Evolutionary conservation across 2,888 invertebrate genomes (phyloP), one percentile per base, ranked within the genome.

Genomic region (Drosophila quinaria): DNA sequence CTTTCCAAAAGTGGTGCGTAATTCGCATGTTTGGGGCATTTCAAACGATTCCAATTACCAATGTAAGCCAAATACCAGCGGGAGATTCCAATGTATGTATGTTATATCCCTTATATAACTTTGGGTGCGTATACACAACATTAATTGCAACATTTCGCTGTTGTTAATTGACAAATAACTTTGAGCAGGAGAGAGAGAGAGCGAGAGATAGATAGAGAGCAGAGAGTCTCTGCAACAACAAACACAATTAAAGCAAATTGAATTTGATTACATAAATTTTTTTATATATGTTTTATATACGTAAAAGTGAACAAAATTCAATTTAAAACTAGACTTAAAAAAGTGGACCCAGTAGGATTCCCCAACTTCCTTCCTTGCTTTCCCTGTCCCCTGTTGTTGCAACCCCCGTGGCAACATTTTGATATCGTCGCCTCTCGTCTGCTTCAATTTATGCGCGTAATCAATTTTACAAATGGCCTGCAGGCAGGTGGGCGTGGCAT

Each of bases 401-500:
- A 75, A 59, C 69, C 64, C 70, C 66, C 74, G 79, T 63, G 79
- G 79, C 76, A 78, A 66, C 65, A 74, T 77, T 77, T 77, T 70
- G 74, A 74, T 77, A 78, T 58, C 74, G 79, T 54, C 70, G 66
- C 62, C 4, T 22, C 22, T 72, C 77, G 90, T 84, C 90, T 81
- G 84, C 88, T 80, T 84, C 89, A 89, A 89, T 89, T 89, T 90
- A 89, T 89, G 90, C 89, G 81, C 90, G 84, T 90, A 90, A 89
- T 89, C 89, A 90, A 87, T 90, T 89, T 89, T 88, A 86, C 84
- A 89, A 89, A 89, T 85, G 81, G 86, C 90, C 86, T 78, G 74
- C 84, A 83, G 82, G 71, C 74, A 66, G 72, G 49, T 70, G 71
- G 83, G 83, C 72, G 79, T 83, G 78, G 70, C 74, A 60, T 31